phyloP scores from a whole-genome alignment of 1,140 invertebrate genomes.

The Drosophila tropicalis region DNA sequence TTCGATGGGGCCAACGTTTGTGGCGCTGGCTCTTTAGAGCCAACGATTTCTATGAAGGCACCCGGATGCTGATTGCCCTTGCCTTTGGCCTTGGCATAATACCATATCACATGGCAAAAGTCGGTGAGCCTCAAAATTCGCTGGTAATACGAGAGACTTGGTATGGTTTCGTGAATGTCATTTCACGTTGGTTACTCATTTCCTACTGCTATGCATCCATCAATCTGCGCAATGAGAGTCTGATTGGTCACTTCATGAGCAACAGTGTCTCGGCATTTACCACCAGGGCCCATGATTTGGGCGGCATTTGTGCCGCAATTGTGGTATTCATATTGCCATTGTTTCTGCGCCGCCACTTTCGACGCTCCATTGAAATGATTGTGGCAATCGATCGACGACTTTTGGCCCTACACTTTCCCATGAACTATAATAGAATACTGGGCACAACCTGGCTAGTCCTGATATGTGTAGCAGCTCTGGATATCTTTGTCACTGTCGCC shows the following conservation, averaged over 20 bases:
- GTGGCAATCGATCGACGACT: slow-evolving; percentile 36
- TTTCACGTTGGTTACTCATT: slow-evolving; percentile 54
- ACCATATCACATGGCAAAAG: slow-evolving; percentile 36
- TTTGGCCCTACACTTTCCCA: background rate
- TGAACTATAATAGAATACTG: slow-evolving; percentile 34
- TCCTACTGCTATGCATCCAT: slow-evolving; percentile 54
- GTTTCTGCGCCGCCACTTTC: slow-evolving; percentile 42
- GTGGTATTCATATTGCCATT: slow-evolving; percentile 54
- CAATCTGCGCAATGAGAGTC: slow-evolving; percentile 40
- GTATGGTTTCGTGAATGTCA: slow-evolving; percentile 58
- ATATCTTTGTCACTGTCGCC: slow-evolving; percentile 28
- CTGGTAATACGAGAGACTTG: slow-evolving; percentile 41
- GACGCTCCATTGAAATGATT: slow-evolving; percentile 20
- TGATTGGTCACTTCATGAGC: slow-evolving; percentile 65
- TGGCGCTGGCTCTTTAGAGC: slow-evolving; percentile 34
- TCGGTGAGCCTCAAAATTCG: background rate
- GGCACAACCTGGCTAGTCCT: slow-evolving; percentile 15
- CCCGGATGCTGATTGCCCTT: slow-evolving; percentile 42
- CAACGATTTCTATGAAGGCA: slow-evolving; percentile 50
- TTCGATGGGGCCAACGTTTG: background rate
- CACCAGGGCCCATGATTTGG: slow-evolving; percentile 45
- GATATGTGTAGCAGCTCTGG: slow-evolving; percentile 8
- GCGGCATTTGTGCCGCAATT: slow-evolving; percentile 44
- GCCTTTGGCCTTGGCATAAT: slow-evolving; percentile 50
- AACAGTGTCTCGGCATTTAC: slow-evolving; percentile 56